Conservation (phyloP, 2,113 vertebrate species). For the Acanthochromis polyacanthus region DNA sequence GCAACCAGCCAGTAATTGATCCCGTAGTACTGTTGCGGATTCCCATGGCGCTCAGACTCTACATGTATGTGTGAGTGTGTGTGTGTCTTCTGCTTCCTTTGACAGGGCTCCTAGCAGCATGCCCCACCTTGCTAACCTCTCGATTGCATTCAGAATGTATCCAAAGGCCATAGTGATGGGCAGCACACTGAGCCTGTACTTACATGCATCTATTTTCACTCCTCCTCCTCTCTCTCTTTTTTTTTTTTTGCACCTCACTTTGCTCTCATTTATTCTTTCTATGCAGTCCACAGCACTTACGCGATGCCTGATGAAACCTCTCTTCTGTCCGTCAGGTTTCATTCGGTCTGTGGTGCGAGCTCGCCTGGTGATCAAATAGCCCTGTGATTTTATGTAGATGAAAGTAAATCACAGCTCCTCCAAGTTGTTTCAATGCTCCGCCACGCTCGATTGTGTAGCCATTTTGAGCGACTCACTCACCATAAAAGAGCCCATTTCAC, state of each 20-base stretch:
- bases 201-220: constrained; percentile 50
- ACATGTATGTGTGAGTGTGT: constrained; percentile 43
- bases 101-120: constrained; percentile 47
- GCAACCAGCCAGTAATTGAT: constrained; percentile 84
- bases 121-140: constrained; percentile 58
- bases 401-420: constrained; percentile 68
- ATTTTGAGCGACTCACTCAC: constrained; percentile 49
- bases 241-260: background rate
- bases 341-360: constrained; percentile 34
- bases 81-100: constrained; percentile 53
- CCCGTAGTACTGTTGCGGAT: constrained; percentile 70
- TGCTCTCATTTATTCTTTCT: constrained; percentile 25
- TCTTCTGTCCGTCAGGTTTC: constrained; percentile 52
- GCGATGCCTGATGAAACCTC: constrained; percentile 52
- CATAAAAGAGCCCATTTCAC: constrained; percentile 65
- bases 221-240: constrained; percentile 15
- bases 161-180: constrained; percentile 60
- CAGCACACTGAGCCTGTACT: constrained; percentile 32
- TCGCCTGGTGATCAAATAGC: constrained; percentile 67
- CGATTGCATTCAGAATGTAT: constrained; percentile 56
- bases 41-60: constrained; percentile 67
- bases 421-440: constrained; percentile 67
- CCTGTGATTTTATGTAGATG: constrained; percentile 72
- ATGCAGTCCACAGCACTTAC: constrained; percentile 58
- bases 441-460: constrained; percentile 66